phyloP scores from a whole-genome alignment of 2,113 vertebrate species.

The Pseudopipra pipra region DNA sequence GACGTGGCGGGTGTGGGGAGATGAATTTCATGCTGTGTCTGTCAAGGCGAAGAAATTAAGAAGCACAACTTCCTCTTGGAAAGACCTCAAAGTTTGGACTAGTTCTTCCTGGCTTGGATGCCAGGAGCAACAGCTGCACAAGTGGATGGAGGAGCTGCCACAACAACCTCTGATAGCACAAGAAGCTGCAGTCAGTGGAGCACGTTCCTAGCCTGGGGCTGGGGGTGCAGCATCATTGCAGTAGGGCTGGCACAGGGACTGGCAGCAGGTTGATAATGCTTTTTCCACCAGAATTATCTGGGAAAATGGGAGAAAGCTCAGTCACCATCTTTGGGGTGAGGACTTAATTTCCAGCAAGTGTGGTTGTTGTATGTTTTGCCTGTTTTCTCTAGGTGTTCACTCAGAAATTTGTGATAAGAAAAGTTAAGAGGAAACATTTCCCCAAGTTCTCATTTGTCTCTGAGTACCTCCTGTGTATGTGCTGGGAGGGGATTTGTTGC shows the following conservation, averaged over 20 bases:
- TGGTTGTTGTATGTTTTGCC: fast-evolving
- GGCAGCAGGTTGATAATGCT: background rate
- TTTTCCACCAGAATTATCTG: background rate
- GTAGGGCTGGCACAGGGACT: background rate
- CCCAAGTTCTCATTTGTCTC: background rate
- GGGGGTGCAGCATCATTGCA: fast-evolving
- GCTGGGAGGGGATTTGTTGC: background rate
- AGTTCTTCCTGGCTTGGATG: background rate
- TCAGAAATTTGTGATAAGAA: background rate
- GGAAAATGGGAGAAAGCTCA: background rate
- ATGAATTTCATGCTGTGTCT: background rate
- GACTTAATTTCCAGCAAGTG: background rate
- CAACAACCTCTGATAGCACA: background rate
- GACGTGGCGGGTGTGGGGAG: background rate
- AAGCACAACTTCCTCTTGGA: background rate
- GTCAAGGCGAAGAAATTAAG: background rate
- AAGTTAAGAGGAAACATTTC: background rate
- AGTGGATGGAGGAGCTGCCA: background rate
- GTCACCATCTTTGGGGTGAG: background rate
- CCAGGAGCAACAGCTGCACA: background rate
- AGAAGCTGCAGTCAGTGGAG: background rate
- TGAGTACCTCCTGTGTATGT: background rate
- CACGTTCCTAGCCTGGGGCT: fast-evolving
- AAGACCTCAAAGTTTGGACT: fast-evolving
- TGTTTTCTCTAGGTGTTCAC: background rate